Conservation (phyloP, 1,140 invertebrate species). For the Drosophila asahinai region DNA sequence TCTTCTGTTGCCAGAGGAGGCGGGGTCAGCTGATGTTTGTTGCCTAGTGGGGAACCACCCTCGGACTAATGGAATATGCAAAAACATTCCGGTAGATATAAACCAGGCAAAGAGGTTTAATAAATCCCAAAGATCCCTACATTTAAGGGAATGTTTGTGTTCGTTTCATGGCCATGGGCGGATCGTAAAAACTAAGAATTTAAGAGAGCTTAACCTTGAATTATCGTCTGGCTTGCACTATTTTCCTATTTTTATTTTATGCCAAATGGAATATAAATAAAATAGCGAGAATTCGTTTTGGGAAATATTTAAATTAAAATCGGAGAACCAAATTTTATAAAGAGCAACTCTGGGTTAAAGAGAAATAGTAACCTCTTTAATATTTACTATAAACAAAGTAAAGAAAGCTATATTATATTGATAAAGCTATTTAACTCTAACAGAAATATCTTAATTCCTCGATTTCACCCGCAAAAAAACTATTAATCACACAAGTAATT, state of each 20-base stretch:
- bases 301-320: neutral
- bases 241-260: neutral
- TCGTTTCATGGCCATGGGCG: conserved; percentile 13
- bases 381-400: no score
- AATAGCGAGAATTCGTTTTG: neutral
- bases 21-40: conserved; percentile 34
- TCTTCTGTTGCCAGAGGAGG: conserved; percentile 3
- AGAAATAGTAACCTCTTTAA: no score
- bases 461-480: neutral
- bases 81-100: conserved; percentile 49
- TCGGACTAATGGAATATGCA: conserved; percentile 53
- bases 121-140: conserved; percentile 44
- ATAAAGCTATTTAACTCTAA: no score
- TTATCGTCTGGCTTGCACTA: neutral
- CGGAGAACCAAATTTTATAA: no score
- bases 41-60: conserved; percentile 23
- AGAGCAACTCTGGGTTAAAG: no score
- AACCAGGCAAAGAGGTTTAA: conserved; percentile 45
- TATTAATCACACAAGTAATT: no score
- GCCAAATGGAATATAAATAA: conserved; percentile 3
- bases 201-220: conserved; percentile 23
- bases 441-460: no score
- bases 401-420: no score
- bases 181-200: conserved; percentile 31
- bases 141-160: conserved; percentile 33